Percentiles rank a stretch among this genome's conserved stretches.
phyloP scores from a whole-genome alignment of 2,113 vertebrate genomes.

The Forbesichthys papilliferus region DNA sequence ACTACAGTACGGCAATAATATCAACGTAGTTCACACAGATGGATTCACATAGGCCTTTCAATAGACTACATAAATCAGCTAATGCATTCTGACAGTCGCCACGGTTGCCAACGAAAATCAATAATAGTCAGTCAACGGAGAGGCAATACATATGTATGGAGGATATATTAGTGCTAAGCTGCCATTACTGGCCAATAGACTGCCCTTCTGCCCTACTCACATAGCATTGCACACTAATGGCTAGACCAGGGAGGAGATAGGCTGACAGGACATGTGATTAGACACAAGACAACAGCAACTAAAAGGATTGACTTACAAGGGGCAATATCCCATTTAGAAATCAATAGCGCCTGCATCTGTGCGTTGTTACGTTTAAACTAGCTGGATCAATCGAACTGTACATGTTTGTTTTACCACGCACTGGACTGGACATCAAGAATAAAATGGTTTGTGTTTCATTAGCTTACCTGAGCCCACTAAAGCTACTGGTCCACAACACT shows the following conservation, averaged over 20 bases:
- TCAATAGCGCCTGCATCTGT: conserved; percentile 20
- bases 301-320: conserved; percentile 17
- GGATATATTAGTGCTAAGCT: conserved; percentile 20
- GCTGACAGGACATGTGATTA: conserved; percentile 22
- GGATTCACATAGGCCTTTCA: conserved; percentile 16
- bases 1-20: background rate
- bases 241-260: background rate
- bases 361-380: background rate
- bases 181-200: conserved; percentile 16
- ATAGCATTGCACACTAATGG: conserved; percentile 2
- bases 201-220: background rate
- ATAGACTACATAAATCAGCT: conserved; percentile 32
- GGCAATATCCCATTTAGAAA: conserved; percentile 25
- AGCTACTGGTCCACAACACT: background rate
- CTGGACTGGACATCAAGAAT: background rate
- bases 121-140: conserved; percentile 30
- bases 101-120: conserved; percentile 46
- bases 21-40: background rate
- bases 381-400: too few relatives aligned
- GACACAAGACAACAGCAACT: conserved; percentile 4
- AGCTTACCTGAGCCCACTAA: too few relatives aligned
- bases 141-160: conserved; percentile 10
- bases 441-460: background rate
- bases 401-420: too few relatives aligned
- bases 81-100: conserved; percentile 42